phyloP scores from a whole-genome alignment of 1,140 invertebrate genomes.

The Sminthurides bifidus region DNA sequence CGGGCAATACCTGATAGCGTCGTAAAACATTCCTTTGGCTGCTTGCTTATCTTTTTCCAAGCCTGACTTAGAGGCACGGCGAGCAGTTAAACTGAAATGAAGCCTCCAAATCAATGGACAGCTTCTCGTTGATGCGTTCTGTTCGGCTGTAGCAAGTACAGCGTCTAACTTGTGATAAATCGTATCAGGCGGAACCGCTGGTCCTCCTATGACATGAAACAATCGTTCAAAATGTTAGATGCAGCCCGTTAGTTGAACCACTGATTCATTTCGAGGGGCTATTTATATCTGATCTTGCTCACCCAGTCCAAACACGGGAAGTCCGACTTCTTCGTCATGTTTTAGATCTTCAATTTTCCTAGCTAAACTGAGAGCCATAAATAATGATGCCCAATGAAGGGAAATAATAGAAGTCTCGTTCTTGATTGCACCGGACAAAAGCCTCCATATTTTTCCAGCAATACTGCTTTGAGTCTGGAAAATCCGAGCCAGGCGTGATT shows the following conservation, averaged over 20 bases:
- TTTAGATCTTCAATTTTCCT: constrained; percentile 25
- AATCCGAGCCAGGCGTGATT: background rate
- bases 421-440: constrained; percentile 21
- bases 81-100: constrained; percentile 24
- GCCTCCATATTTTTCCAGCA: constrained; percentile 27
- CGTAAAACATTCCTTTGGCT: constrained; percentile 18
- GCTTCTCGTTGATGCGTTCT: constrained; percentile 15
- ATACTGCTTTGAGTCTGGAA: constrained; percentile 30
- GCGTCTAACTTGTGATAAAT: constrained; percentile 31
- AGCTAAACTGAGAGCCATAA: constrained; percentile 26
- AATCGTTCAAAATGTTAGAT: background rate
- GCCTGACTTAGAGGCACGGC: background rate
- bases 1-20: constrained; percentile 30
- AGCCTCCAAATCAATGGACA: constrained; percentile 30
- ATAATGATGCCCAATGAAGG: constrained; percentile 25
- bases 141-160: constrained; percentile 21
- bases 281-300: background rate
- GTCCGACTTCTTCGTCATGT: constrained; percentile 23
- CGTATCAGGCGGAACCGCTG: constrained; percentile 29
- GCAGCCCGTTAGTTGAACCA: background rate
- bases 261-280: background rate
- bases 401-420: constrained; percentile 12
- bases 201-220: constrained; percentile 22
- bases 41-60: constrained; percentile 19
- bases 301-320: constrained; percentile 28